A percentile compares a stretch with the other conserved stretches of the same genome.
Conservation (phyloP, 2,797 vertebrate genomes). For the Pipistrellus pipistrellus region DNA sequence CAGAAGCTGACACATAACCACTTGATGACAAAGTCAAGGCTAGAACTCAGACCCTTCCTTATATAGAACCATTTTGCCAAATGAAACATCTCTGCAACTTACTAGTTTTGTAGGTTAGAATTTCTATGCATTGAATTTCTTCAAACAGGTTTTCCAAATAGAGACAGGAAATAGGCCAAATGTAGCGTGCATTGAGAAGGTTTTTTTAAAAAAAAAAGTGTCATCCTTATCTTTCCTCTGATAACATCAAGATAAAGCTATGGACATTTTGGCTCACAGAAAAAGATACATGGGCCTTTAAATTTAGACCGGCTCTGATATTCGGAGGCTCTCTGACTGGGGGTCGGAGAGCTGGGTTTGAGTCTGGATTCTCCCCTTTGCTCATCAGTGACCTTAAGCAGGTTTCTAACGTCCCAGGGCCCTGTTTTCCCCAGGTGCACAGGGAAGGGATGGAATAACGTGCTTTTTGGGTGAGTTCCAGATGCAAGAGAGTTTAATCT, state of each 20-base stretch:
- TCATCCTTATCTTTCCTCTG: not conserved
- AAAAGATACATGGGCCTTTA: not conserved
- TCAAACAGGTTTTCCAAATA: conserved; percentile 30
- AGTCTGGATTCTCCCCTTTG: not conserved
- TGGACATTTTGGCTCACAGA: not conserved
- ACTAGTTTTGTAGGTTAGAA: not conserved
- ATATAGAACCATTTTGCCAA: not conserved
- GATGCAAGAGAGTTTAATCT: not conserved
- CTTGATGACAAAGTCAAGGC: not conserved
- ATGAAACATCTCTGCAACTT: not conserved
- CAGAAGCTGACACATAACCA: rapidly evolving
- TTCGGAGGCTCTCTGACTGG: not conserved
- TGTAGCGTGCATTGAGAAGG: not conserved
- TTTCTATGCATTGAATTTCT: conserved; percentile 56
- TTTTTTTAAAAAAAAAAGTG: not conserved
- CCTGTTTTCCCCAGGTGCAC: not conserved
- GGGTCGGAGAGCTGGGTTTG: not conserved
- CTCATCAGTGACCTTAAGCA: not conserved
- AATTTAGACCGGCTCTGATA: not conserved
- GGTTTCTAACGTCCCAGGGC: not conserved
- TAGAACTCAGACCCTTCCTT: not conserved
- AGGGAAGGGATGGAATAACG: not conserved
- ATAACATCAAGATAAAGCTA: not conserved
- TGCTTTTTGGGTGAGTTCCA: not conserved
- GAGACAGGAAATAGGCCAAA: conserved; percentile 28